phyloP scores from a whole-genome alignment of 35 echinoderm and acorn worm species.

The Amphiura filiformis region DNA sequence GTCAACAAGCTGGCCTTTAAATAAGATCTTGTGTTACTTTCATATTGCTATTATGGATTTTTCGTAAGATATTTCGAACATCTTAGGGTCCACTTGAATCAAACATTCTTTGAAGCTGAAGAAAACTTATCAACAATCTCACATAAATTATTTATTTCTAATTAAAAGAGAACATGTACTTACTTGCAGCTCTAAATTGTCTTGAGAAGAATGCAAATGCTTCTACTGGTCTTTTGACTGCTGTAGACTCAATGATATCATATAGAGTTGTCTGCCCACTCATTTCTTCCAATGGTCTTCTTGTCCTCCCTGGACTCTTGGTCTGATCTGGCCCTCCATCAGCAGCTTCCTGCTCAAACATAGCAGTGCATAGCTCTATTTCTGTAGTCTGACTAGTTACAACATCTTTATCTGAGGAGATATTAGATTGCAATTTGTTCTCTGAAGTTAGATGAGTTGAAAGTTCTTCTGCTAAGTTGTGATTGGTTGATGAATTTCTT shows the following conservation, averaged over 20 bases:
- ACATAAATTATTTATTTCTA: background rate
- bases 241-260: slow-evolving; percentile 29
- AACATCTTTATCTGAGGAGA: background rate
- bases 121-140: no score
- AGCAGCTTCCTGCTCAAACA: background rate
- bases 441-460: background rate
- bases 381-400: background rate
- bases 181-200: slow-evolving; percentile 41
- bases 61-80: no score
- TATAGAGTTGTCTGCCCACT: slow-evolving; percentile 28
- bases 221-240: slow-evolving; percentile 27
- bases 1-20: no score
- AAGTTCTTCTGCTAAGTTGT: background rate
- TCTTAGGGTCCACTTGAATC: no score
- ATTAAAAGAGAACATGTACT: background rate
- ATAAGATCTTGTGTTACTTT: no score
- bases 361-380: background rate
- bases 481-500: background rate
- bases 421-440: background rate
- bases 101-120: no score
- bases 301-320: slow-evolving; percentile 11
- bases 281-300: slow-evolving; percentile 24
- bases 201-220: slow-evolving; percentile 43
- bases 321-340: background rate
- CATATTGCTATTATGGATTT: no score